Evolutionary conservation across 2,113 vertebrate species (phyloP), one percentile per base, ranked within the genome.

Genomic region (Gymnarchus niloticus): DNA sequence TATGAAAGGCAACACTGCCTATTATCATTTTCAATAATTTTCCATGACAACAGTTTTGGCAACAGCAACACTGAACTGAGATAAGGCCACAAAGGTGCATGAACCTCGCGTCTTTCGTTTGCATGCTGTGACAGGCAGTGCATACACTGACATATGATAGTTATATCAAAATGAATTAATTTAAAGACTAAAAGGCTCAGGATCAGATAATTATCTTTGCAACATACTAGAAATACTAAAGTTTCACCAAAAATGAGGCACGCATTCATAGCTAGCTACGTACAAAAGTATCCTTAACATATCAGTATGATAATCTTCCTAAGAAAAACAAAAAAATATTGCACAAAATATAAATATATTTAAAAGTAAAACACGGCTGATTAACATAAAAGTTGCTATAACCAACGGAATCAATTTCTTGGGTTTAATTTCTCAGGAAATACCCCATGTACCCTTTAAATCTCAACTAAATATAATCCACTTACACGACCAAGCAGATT

Each of bases 381-480:
- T 52, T 33, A 10, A 54, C 28, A 5, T 17, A 37, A 54, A n/a
- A 25, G 5, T 56, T 82, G 17, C 49, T 56, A 33, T 56, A 82
- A 33, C n/a, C 28, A 54, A 33, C 25, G 14, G 56, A 54, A 82
- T 54, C 25, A 82, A 25, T 51, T 52, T n/a, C 78, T 8, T 14
- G 23, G 49, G 25, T 51, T 52, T 81, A 19, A 81, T 56, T 51
- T 81, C 48, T 82, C 51, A 82, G 51, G 80, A 82, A 82, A 82
- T 28, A 56, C 17, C 10, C 12, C 8, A 37, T 83, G 5, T 25
- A 21, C 56, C 82, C 82, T 83, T 83, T 84, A 65, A 84, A 84
- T 84, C 51, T 54, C 48, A 25, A 82, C 80, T 69, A 69, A 84
- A 84, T 73, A 84, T 69, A 51, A 84, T 84, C 44, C 83, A 69